A percentile compares a stretch with the other conserved stretches of the same genome.
Evolutionary conservation across 1,140 invertebrate genomes (phyloP).

Genomic region (Colletes gigas): DNA sequence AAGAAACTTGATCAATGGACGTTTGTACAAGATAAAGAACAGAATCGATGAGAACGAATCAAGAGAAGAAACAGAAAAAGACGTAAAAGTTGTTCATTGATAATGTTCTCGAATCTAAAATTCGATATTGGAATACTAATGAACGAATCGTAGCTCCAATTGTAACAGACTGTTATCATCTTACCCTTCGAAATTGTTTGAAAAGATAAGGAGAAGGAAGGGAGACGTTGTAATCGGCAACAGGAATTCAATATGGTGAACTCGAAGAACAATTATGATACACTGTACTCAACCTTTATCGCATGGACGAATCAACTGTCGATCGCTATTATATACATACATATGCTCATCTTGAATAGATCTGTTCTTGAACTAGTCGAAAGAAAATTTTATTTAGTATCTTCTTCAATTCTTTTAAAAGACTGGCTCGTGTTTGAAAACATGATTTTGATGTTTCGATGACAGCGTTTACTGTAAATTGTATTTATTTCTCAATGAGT

Average conservation of each 20-base stretch:
- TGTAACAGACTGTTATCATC: not conserved
- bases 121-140: not conserved
- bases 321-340: constrained; percentile 12
- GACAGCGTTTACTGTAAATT: constrained; percentile 30
- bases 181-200: not conserved
- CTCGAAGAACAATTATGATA: not conserved
- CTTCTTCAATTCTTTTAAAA: constrained; percentile 28
- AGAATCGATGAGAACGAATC: constrained; percentile 72
- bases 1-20: constrained; percentile 74
- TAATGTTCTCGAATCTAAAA: constrained; percentile 5
- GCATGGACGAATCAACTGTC: constrained; percentile 1
- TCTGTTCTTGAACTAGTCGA: constrained; percentile 47
- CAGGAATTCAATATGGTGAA: not conserved
- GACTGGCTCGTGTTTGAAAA: constrained; percentile 36
- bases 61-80: constrained; percentile 66
- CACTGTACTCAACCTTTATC: constrained; percentile 27
- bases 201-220: not conserved
- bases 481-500: constrained; percentile 25
- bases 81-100: constrained; percentile 32
- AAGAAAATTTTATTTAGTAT: constrained; percentile 30
- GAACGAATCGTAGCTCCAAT: not conserved
- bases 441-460: constrained; percentile 14
- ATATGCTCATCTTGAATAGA: constrained; percentile 33
- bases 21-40: constrained; percentile 70
- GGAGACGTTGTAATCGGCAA: not conserved